Conservation (phyloP, 2,113 vertebrate species). For the Stomatorhinus ivindoensis region DNA sequence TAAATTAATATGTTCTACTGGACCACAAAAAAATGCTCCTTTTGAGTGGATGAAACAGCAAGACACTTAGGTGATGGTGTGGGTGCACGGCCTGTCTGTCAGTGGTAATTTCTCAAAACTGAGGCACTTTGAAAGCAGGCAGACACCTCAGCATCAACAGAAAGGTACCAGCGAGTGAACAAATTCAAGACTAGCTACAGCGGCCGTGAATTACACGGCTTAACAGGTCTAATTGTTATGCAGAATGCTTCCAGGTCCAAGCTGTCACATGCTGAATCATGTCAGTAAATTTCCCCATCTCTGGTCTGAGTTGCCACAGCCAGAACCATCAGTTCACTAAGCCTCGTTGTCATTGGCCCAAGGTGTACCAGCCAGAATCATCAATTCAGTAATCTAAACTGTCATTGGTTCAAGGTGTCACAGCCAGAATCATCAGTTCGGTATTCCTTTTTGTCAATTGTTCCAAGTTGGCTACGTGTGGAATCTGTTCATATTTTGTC, state of each 20-base stretch:
- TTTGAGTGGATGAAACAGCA: neutral
- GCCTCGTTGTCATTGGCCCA: neutral
- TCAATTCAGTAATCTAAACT: neutral
- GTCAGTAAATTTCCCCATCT: neutral
- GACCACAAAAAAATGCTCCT: neutral
- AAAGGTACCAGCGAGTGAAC: neutral
- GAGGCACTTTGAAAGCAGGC: neutral
- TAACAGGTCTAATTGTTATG: neutral
- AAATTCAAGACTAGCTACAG: neutral
- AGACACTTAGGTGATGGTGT: neutral
- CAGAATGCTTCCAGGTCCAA: neutral
- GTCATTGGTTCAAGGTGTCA: neutral
- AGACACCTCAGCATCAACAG: neutral
- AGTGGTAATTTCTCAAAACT: neutral
- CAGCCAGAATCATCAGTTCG: neutral
- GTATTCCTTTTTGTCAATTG: neutral
- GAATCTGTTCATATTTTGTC: neutral
- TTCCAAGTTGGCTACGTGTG: neutral
- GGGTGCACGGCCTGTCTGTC: neutral
- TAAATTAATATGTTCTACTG: neutral
- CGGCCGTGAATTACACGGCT: neutral
- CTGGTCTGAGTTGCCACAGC: neutral
- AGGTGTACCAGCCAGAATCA: neutral
- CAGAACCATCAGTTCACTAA: constrained; percentile 4
- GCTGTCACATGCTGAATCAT: neutral